Conservation (phyloP, 2,888 invertebrate genomes). For the Plebejus anna region DNA sequence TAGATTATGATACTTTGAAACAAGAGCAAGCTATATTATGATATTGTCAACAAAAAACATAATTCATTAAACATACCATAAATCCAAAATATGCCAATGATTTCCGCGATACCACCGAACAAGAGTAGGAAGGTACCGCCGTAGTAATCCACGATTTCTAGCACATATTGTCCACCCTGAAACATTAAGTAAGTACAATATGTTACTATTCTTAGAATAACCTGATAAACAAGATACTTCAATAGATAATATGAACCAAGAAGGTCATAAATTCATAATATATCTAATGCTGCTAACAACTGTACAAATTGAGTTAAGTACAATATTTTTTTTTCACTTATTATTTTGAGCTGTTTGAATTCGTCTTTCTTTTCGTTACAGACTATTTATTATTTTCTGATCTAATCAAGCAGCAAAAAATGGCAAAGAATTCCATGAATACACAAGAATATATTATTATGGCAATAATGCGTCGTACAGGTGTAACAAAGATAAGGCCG, state of each 20-base stretch:
- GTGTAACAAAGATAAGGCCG: conserved; percentile 87
- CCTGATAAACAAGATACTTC: no score
- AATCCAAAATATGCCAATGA: conserved; percentile 86
- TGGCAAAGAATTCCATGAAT: not conserved
- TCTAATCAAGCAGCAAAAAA: no score
- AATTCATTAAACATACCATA: conserved; percentile 78
- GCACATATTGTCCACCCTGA: conserved; percentile 87
- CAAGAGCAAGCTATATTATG: no score
- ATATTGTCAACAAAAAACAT: not conserved
- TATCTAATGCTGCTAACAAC: no score
- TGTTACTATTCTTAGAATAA: no score
- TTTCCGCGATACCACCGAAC: conserved; percentile 83
- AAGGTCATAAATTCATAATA: no score
- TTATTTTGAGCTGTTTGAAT: no score
- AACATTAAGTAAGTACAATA: conserved; percentile 37
- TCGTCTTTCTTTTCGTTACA: no score
- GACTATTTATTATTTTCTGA: no score
- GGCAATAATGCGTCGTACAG: conserved; percentile 72
- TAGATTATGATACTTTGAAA: not conserved
- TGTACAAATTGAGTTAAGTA: no score
- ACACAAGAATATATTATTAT: not conserved
- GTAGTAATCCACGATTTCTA: conserved; percentile 86
- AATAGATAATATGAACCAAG: no score
- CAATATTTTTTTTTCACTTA: no score
- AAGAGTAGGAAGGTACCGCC: conserved; percentile 89